Percentiles rank a stretch among this genome's conserved stretches.
These are phyloP conservation scores for Hipparchia semele DNA, from an alignment of 2,888 invertebrate genomes.

Conservation along the genomic window DNA sequence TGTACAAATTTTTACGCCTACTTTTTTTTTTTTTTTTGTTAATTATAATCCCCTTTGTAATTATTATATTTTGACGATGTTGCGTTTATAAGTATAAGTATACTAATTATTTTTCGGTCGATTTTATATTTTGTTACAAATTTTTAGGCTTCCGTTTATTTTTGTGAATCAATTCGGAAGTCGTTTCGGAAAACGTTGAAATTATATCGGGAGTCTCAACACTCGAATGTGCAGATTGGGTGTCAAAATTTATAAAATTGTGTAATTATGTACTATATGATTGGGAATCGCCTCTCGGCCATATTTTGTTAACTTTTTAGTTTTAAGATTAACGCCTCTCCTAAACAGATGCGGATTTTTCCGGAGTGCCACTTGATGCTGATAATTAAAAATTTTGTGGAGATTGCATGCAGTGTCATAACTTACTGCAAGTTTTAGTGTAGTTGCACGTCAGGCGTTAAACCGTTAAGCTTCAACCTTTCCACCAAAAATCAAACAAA, in stretches of 20 bases:
- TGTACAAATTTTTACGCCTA: conserved; percentile 19
- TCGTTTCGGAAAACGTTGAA: conserved; percentile 1
- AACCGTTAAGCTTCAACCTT: no score
- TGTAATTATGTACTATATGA: conserved; percentile 37
- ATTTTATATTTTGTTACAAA: neutral
- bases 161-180: neutral
- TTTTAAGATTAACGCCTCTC: conserved; percentile 43
- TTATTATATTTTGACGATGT: neutral
- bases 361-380: neutral
- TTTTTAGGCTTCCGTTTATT: neutral
- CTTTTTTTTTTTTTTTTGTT: conserved; percentile 23
- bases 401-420: neutral
- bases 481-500: no score
- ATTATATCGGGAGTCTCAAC: conserved; percentile 32
- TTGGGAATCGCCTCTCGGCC: conserved; percentile 48
- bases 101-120: neutral
- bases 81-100: neutral
- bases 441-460: no score
- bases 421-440: no score
- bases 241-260: conserved; percentile 37
- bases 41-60: conserved; percentile 18
- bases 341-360: neutral
- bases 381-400: neutral
- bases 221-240: conserved; percentile 23
- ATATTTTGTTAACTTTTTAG: conserved; percentile 50